Percentiles rank a stretch among this genome's conserved stretches.
Conservation (phyloP, 2,888 invertebrate species). For the Caradrina clavipalpis region DNA sequence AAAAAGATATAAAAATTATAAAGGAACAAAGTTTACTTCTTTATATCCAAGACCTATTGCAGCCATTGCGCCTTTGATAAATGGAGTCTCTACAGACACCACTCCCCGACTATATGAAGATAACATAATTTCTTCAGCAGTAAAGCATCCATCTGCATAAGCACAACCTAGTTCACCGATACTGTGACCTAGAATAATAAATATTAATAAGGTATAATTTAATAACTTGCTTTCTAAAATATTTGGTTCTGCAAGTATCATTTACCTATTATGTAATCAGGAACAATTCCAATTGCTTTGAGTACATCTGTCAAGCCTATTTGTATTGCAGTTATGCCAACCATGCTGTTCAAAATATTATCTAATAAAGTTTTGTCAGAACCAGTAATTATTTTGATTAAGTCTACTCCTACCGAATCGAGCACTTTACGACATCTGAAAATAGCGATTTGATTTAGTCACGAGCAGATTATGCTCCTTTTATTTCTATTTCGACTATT, state of each 20-base stretch:
- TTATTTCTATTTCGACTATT: neutral
- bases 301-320: no score
- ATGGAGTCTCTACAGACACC: constrained; percentile 8
- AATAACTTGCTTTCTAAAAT: no score
- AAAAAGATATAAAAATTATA: no score
- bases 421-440: no score
- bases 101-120: constrained; percentile 11
- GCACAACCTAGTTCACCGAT: constrained; percentile 14
- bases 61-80: constrained; percentile 12
- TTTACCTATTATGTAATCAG: no score
- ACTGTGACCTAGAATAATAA: neutral
- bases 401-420: no score
- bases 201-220: no score
- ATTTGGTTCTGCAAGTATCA: no score
- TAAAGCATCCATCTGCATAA: neutral
- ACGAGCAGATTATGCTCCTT: no score
- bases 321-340: constrained; percentile 19
- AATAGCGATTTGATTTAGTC: no score
- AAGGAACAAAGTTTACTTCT: no score
- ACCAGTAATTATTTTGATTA: constrained; percentile 87
- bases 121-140: constrained; percentile 15
- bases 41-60: constrained; percentile 5
- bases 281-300: no score
- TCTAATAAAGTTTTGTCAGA: constrained; percentile 91
- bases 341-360: constrained; percentile 20